Base-by-base conservation (phyloP, 2,113 vertebrate species). In the Vireo altiloquus region DNA sequence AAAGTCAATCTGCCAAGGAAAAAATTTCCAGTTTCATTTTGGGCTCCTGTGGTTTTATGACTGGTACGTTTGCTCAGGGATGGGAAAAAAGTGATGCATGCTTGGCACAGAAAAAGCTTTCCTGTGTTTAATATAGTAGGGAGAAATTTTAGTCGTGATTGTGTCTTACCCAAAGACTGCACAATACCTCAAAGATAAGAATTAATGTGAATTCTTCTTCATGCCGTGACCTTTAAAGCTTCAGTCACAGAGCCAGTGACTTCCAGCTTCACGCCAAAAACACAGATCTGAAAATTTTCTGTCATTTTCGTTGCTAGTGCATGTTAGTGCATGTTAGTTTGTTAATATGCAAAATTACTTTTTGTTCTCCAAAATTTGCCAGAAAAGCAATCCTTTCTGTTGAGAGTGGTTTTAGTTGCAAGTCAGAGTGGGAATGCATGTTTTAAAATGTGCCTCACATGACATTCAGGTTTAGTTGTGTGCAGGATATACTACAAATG, bases 81-180 rank as follows among this genome's bases (percentile, higher is more conserved):
- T 50, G 53, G 30, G 83, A n/a, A 39, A 39, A 39, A 39, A 82
- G 78, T 74, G 87, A 59, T 72, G 78, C 75, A 81, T 74, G 59
- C 50, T 91, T 96, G 94, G 82, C 93, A 91, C 59, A 61, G 66
- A 52, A 90, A 69, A 80, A 63, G 64, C 37, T 94, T 85, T 79
- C 87, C 50, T 47, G 30, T 44, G 31, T 89, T 71, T 79, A 70
- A 82, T 85, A 76, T 69, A 94, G 83, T 61, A 87, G 57, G 50
- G 78, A 91, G 61, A 92, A 90, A 65, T 72, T 88, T 82, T 59
- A 56, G 90, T 93, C 84, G 7, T 95, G 92, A 88, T 91, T 80
- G 39, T 90, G n/a, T 80, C 82, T 77, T 76, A 47, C 30, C 52
- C 75, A 40, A 70, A 90, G 68, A 47, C 54, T 88, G 66, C 54